Evolutionary conservation across 2,113 vertebrate species (phyloP), one percentile per base, ranked within the genome.

Genomic region (Eclectus roratus): DNA sequence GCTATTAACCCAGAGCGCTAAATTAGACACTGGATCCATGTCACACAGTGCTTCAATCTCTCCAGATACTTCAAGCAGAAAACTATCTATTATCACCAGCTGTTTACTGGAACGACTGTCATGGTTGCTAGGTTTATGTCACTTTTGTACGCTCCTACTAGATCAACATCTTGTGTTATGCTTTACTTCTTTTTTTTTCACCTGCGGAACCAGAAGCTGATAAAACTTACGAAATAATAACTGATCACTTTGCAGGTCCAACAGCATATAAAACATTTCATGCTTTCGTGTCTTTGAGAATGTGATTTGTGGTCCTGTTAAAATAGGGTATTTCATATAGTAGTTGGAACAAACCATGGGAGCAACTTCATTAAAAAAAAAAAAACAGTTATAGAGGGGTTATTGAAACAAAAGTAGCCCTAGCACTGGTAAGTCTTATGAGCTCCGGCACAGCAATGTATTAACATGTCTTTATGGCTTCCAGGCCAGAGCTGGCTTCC

Each of bases 401-500:
- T 93, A 93, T 47, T 86, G 91, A 97, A 96, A 93, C 89, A 97
- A 88, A 92, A 93, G 89, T 78, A 93, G 86, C 56, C 69, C 29
- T 81, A 92, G 80, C 20, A 25, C 68, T 89, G 77, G 72, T 88
- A 88, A 83, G 72, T 68, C 80, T 94, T 90, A 85, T 43, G 77
- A 96, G 86, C 91, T 96, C 72, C 86, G 92, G 88, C 80, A 71
- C 39, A 4, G 76, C 64, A 49, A 95, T 27, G 72, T 80, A 95
- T 97, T 96, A 93, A 84, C 39, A 52, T 88, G 91, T 93, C 72
- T 92, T 95, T 96, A 92, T 89, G 94, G 86, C 61, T 97, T 95
- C 92, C 94, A 95, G 92, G 83, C 80, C 68, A 68, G 85, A 92
- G 80, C 65, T 97, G 96, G 95, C 93, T 91, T 25, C 77, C 70